A percentile compares a stretch with the other conserved stretches of the same genome.
Conservation (phyloP, 1,140 invertebrate species). For the Nasonia longicornis region DNA sequence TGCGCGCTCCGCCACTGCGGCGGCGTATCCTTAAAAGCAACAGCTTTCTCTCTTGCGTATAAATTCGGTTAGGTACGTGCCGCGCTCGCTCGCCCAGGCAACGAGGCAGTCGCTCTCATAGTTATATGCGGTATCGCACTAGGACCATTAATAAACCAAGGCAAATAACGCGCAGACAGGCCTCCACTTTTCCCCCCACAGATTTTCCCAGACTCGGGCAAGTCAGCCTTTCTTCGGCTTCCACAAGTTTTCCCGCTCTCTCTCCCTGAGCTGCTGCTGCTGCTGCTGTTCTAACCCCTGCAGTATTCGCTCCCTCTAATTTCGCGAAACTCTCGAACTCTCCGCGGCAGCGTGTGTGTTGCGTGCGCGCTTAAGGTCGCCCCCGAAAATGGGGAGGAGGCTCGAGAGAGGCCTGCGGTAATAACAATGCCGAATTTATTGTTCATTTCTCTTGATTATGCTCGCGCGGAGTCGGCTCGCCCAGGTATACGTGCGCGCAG, state of each 20-base stretch:
- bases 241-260: not conserved
- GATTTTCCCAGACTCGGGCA: too few relatives aligned
- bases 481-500: not conserved
- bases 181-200: not conserved
- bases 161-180: slow-evolving; percentile 10
- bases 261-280: too few relatives aligned
- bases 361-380: too few relatives aligned
- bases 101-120: not conserved
- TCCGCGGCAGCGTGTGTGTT: too few relatives aligned
- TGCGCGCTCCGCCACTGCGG: not conserved
- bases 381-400: too few relatives aligned
- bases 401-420: not conserved
- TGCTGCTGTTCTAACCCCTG: not conserved
- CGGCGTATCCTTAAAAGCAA: not conserved
- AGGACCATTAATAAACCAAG: slow-evolving; percentile 31
- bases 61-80: not conserved
- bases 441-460: slow-evolving; percentile 26
- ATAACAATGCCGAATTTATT: slow-evolving; percentile 14
- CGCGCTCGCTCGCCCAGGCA: not conserved
- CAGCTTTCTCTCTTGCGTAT: slow-evolving; percentile 5
- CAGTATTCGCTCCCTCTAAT: not conserved
- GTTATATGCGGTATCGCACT: not conserved
- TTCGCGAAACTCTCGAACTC: slow-evolving; percentile 4
- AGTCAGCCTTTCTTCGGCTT: not conserved
- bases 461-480: not conserved